A percentile compares a stretch with the other conserved stretches of the same genome.
Conservation (phyloP, 2,888 invertebrate species). For the Athalia rosae region DNA sequence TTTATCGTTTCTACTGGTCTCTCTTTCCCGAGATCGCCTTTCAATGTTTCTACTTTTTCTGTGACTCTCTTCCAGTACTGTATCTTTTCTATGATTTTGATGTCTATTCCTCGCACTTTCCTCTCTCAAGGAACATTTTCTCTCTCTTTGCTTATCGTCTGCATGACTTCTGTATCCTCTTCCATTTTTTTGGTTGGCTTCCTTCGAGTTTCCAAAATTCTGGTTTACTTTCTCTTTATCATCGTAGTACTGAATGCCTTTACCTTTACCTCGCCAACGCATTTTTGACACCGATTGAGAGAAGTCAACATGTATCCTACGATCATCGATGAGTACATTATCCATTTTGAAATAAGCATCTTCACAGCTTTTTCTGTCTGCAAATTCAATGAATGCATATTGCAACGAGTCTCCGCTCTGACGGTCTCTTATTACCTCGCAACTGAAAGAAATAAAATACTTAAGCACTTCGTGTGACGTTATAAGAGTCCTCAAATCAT, state of each 20-base stretch:
- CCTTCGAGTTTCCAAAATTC: constrained; percentile 49
- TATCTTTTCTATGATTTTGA: constrained; percentile 51
- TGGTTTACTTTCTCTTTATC: constrained; percentile 47
- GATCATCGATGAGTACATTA: constrained; percentile 98
- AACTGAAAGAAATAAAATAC: constrained; percentile 75
- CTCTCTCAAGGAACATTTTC: constrained; percentile 34
- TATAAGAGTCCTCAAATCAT: no score
- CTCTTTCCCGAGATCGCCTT: constrained; percentile 38
- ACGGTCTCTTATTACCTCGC: constrained; percentile 97
- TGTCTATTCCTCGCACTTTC: constrained; percentile 45
- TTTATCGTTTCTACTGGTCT: constrained; percentile 40
- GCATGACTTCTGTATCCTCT: constrained; percentile 49
- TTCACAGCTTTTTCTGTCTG: constrained; percentile 93
- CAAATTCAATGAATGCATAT: constrained; percentile 99
- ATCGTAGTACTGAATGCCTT: constrained; percentile 81
- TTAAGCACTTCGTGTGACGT: not conserved
- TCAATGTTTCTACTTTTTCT: constrained; percentile 46
- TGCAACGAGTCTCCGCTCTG: constrained; percentile 96
- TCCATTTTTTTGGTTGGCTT: constrained; percentile 50
- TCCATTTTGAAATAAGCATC: constrained; percentile 99
- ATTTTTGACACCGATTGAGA: constrained; percentile 98
- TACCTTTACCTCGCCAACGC: constrained; percentile 92
- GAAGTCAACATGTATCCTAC: constrained; percentile 99
- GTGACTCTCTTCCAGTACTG: constrained; percentile 51
- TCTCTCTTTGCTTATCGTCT: constrained; percentile 50